Evolutionary conservation across 2,888 invertebrate genomes (phyloP), one percentile per base, ranked within the genome.

Genomic region (Tiliacea citrago): DNA sequence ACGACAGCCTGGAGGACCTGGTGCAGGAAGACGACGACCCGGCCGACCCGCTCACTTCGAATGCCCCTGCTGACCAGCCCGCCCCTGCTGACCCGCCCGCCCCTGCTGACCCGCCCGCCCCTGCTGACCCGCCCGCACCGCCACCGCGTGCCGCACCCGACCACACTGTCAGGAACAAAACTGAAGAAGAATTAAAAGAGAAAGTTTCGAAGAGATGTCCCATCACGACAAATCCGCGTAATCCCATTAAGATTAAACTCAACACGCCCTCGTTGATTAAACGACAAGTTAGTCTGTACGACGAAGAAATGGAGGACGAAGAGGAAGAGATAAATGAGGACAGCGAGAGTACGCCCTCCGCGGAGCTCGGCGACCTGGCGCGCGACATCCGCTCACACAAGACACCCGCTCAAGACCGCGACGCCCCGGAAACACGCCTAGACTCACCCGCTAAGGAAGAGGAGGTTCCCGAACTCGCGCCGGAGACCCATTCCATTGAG

Each of bases 251-350:
- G 86, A 96, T 96, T 47, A 95, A 94, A 85, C 89, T 96, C 45
- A 91, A 94, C 85, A 91, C 94, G 76, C 96, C 96, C 70, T 96
- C 97, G 10, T 93, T 97, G 86, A 96, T 97, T 87, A 96, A 95
- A 89, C 94, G 97, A 86, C 95, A 94, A 88, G 94, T 96, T 88
- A 93, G 93, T 85, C 93, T 96, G 84, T 97, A 97, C 83, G 97
- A 97, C 86, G 97, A 97, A 86, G 88, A 86, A 21, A 63, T 79
- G 61, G 81, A 82, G 18, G 62, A 77, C 13, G 80, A 86, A 5
- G 75, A 65, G 6, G 80, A 81, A 63, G 86, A 83, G 7, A 49
- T 75, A 39, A 82, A 79, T 18, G 88, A 84, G 9, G 81, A 78
- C 10, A 58, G 6, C n/a, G 87, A 81, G 92, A 86, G 91, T 91